Evolutionary conservation across 2,888 invertebrate species (phyloP).

Genomic region (Dryobotodes eremita): DNA sequence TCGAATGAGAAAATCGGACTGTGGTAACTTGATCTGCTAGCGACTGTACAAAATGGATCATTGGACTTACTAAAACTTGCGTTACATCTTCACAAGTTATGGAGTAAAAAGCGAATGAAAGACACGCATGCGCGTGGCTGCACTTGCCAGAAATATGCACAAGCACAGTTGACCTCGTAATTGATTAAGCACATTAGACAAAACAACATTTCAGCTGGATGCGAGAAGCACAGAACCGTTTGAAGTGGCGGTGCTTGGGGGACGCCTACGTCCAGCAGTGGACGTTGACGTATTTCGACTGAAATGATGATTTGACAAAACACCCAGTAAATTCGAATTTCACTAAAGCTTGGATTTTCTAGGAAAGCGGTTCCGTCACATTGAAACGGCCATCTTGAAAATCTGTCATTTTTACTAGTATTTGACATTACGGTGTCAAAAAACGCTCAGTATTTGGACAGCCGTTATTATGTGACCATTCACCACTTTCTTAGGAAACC

Average conservation of each 20-base stretch:
- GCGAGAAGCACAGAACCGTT: no score
- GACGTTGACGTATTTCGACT: no score
- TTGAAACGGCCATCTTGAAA: background rate
- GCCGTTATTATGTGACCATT: background rate
- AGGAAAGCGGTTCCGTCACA: background rate
- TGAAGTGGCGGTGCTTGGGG: no score
- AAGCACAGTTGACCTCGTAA: background rate
- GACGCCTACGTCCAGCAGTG: no score
- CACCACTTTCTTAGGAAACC: background rate
- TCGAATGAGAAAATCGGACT: no score
- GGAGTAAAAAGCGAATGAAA: constrained; percentile 1
- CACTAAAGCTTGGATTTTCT: background rate
- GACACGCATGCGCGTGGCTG: background rate
- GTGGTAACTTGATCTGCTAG: no score
- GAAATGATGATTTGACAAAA: background rate
- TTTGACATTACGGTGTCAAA: background rate
- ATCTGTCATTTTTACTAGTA: background rate
- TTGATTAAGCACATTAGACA: no score
- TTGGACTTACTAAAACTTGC: background rate
- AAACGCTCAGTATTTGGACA: background rate
- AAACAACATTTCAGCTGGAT: no score
- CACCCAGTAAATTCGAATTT: background rate
- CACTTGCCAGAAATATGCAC: background rate
- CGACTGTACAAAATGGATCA: constrained; percentile 12
- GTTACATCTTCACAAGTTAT: background rate